A percentile compares a stretch with the other conserved stretches of the same genome.
Conservation (phyloP, 2,888 invertebrate species). For the Hartigia nigra region DNA sequence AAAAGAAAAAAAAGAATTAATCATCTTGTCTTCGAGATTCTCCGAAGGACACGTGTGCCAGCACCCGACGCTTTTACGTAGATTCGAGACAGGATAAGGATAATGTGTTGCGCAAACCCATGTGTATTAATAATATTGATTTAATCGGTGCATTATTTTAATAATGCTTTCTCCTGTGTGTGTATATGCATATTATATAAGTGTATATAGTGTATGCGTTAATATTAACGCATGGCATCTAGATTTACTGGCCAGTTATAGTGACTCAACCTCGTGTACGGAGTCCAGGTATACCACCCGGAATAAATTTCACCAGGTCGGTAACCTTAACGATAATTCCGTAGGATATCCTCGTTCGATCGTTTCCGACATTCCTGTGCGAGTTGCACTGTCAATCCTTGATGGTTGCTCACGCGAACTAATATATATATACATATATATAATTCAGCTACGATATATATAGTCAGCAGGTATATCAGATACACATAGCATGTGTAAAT, state of each 20-base stretch:
- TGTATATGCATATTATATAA: not conserved
- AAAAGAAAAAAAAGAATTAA: not conserved
- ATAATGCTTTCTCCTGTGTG: not conserved
- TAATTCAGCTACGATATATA: conserved; percentile 11
- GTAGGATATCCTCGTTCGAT: conserved; percentile 20
- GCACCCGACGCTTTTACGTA: not conserved
- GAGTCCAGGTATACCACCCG: not conserved
- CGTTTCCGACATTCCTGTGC: not conserved
- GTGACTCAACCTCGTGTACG: not conserved
- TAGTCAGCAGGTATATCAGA: not conserved
- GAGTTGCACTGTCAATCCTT: not conserved
- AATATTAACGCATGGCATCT: not conserved
- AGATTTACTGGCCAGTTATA: not conserved
- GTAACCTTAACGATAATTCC: not conserved
- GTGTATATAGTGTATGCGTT: not conserved
- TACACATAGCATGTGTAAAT: conserved; percentile 7
- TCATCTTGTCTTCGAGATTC: not conserved
- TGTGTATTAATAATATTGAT: not conserved
- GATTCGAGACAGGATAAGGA: not conserved
- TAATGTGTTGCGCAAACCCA: too few relatives aligned
- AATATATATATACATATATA: conserved; percentile 11
- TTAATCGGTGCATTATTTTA: not conserved
- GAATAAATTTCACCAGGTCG: not conserved
- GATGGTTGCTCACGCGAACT: not conserved
- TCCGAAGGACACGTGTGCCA: not conserved